Percentiles rank a stretch among this genome's conserved stretches.
phyloP scores from a whole-genome alignment of 1,140 invertebrate genomes.

The Bombus breviceps region DNA sequence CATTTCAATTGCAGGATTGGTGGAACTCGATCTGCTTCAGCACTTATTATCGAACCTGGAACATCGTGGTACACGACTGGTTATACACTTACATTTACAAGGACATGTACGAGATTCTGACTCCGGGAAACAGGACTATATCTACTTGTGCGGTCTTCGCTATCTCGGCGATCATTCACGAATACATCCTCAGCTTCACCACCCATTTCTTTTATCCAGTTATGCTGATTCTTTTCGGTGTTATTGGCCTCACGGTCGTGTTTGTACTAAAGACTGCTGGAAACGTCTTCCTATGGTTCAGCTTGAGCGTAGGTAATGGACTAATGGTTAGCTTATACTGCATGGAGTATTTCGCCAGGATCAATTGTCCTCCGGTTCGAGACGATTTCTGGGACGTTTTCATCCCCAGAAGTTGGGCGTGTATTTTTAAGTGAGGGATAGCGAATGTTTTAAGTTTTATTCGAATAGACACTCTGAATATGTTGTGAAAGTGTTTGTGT shows the following conservation, averaged over 20 bases:
- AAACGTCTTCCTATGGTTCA: conserved; percentile 93
- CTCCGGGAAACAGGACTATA: conserved; percentile 81
- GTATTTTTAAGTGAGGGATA: not conserved
- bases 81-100: conserved; percentile 95
- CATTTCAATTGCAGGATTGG: conserved; percentile 89
- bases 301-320: conserved; percentile 90
- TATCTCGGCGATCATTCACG: conserved; percentile 90
- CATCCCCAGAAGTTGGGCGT: conserved; percentile 84
- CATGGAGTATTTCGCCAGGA: conserved; percentile 93
- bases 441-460: too few species aligned
- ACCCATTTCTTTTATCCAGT: conserved; percentile 95
- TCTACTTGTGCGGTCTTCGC: conserved; percentile 85
- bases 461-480: too few species aligned
- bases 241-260: conserved; percentile 84
- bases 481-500: not conserved
- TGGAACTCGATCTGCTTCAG: conserved; percentile 94
- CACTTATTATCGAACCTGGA: conserved; percentile 96
- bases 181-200: conserved; percentile 90
- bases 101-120: conserved; percentile 88
- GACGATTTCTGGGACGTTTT: conserved; percentile 81
- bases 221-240: conserved; percentile 88
- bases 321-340: conserved; percentile 90
- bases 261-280: conserved; percentile 84
- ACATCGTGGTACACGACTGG: conserved; percentile 97
- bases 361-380: conserved; percentile 87